Evolutionary conservation across 2,888 invertebrate genomes (phyloP).

Genomic region (Erebia aethiops): DNA sequence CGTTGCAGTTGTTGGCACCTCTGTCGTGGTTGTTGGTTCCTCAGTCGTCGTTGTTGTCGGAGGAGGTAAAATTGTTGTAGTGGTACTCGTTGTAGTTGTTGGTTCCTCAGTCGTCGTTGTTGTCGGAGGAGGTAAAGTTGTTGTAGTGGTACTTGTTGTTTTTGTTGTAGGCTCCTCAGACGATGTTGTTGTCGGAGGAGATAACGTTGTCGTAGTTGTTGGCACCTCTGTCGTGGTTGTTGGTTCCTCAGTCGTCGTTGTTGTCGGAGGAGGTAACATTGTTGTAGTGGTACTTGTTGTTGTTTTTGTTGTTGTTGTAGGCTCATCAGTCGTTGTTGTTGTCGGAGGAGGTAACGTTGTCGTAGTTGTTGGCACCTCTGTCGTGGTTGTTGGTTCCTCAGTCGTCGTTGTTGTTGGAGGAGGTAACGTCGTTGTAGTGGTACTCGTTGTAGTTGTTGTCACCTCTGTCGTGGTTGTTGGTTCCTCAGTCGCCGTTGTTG

Average conservation of each 20-base stretch:
- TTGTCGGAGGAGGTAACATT: neutral
- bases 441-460: no score
- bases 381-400: neutral
- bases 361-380: neutral
- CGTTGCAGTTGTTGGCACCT: no score
- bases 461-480: no score
- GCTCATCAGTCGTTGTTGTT: neutral
- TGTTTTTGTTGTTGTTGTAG: neutral
- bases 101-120: neutral
- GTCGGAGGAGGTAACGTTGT: neutral
- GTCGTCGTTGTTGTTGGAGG: neutral
- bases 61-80: neutral
- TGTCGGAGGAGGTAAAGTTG: no score
- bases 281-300: neutral
- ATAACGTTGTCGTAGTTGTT: no score
- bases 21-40: neutral
- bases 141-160: neutral
- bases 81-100: neutral
- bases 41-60: neutral
- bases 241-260: no score
- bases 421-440: no score
- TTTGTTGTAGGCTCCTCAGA: neutral
- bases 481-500: no score
- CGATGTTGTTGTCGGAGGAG: neutral
- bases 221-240: no score